Base-by-base conservation (phyloP, 2,113 vertebrate genomes). In the Tragelaphus scriptus region DNA sequence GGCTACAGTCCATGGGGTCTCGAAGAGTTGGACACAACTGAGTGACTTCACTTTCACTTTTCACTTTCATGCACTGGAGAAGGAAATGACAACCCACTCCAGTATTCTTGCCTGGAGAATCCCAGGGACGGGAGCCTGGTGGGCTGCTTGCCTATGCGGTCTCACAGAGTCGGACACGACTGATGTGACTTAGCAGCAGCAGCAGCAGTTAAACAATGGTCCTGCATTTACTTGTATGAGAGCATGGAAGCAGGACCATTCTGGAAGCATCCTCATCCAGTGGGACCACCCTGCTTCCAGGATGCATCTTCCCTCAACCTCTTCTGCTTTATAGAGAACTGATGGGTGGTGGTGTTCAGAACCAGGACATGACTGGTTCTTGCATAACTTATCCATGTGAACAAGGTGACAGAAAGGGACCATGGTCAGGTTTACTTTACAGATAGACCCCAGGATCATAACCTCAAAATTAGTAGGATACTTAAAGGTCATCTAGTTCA, bases 1-100 rank as follows among this genome's bases (percentile, higher is more conserved):
- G 17, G 9, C 32, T 68, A 2, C 17, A 68, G 32, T n/a, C 65
- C 65, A 36, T 11, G 65, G 17, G 65, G 16, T 68, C 32, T 10
- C 0, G 2, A 21, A 68, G 32, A 21, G 32, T 68, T 0, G 0
- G 65, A 68, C 8, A 36, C 0, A 17, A 68, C 65, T 68, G 8
- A 68, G 8, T 1, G 8, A 68, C 65, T 68, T 68, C 32, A 68
- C 32, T 21, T 68, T 56, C 21, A 56, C 56, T 56, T 56, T 56
- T 23, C 56, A 56, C 56, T 56, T 56, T 56, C 56, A 56, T 56
- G 56, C 56, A 56, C 21, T 56, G 56, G 56, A 56, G 56, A 56
- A 56, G 21, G 8, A 56, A 56, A 56, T 56, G 56, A 21, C 55
- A 56, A 56, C 55, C 19, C 21, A 23, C 55, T 56, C 55, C 21